Conservation (phyloP, 2,888 invertebrate genomes). For the Galerucella calmariensis region DNA sequence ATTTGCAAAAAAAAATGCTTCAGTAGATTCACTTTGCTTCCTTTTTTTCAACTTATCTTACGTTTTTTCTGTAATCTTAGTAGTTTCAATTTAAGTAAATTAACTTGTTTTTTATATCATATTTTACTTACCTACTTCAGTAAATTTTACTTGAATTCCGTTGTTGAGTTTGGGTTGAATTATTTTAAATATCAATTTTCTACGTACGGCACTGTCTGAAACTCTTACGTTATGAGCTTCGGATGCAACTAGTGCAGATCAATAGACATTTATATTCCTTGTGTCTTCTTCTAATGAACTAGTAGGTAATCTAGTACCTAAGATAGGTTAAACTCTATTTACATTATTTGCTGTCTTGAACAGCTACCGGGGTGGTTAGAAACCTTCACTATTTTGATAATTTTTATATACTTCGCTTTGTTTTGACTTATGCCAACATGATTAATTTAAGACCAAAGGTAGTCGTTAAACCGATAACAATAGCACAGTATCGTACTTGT, state of each 20-base stretch:
- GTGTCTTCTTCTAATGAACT: slow-evolving; percentile 42
- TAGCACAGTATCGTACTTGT: too few relatives aligned
- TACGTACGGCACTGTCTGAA: background rate
- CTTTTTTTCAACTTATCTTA: too few relatives aligned
- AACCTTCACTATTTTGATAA: background rate
- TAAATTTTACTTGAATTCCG: background rate
- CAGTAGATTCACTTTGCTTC: too few relatives aligned
- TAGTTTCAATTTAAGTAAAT: too few relatives aligned
- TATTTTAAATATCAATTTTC: background rate
- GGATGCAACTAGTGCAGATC: slow-evolving; percentile 44
- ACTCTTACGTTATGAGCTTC: slow-evolving; percentile 3
- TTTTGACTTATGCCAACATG: too few relatives aligned
- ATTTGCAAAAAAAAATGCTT: too few relatives aligned
- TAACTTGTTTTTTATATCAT: too few relatives aligned
- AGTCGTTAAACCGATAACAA: too few relatives aligned
- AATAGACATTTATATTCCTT: slow-evolving; percentile 46
- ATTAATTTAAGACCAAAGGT: too few relatives aligned
- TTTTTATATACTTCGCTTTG: background rate
- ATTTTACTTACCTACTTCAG: background rate
- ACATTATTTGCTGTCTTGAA: background rate
- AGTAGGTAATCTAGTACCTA: slow-evolving; percentile 44
- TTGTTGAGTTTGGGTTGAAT: background rate
- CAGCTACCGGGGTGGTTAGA: background rate
- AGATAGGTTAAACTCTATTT: background rate
- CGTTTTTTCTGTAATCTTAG: too few relatives aligned